These are phyloP conservation scores for Germaria angustata DNA, from an alignment of 2,888 invertebrate genomes.

Conservation along the genomic window DNA sequence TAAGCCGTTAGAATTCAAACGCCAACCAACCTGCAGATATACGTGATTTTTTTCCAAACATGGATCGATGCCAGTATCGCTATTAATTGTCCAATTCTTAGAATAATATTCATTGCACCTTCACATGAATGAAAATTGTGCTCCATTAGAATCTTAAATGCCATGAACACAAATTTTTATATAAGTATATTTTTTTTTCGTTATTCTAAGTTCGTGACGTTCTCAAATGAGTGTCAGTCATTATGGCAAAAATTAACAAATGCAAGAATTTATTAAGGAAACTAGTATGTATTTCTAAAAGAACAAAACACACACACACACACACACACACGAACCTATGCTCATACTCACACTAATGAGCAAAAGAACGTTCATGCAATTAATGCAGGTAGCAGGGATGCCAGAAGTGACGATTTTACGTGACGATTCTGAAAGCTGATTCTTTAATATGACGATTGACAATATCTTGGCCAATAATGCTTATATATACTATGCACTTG, in stretches of 20 bases:
- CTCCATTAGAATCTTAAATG: slow-evolving; percentile 36
- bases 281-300: background rate
- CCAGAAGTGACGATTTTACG: too few relatives aligned
- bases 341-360: background rate
- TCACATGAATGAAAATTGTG: slow-evolving; percentile 49
- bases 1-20: slow-evolving; percentile 30
- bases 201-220: slow-evolving; percentile 45
- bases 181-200: slow-evolving; percentile 9
- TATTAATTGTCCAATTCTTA: slow-evolving; percentile 20
- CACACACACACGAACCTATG: background rate
- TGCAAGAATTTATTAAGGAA: too few relatives aligned
- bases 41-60: slow-evolving; percentile 31
- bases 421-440: too few relatives aligned
- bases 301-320: background rate
- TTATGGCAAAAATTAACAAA: slow-evolving; percentile 42
- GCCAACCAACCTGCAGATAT: background rate
- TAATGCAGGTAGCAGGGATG: slow-evolving; percentile 34
- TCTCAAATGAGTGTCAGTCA: slow-evolving; percentile 48
- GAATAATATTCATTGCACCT: background rate
- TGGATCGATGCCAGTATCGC: slow-evolving; percentile 38
- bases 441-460: too few relatives aligned
- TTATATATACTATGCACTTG: too few relatives aligned
- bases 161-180: slow-evolving; percentile 31
- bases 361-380: background rate
- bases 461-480: too few relatives aligned